Percentiles rank a stretch among this genome's conserved stretches.
Evolutionary conservation across 2,113 vertebrate genomes (phyloP).

Genomic region (Ardeotis arabs): DNA sequence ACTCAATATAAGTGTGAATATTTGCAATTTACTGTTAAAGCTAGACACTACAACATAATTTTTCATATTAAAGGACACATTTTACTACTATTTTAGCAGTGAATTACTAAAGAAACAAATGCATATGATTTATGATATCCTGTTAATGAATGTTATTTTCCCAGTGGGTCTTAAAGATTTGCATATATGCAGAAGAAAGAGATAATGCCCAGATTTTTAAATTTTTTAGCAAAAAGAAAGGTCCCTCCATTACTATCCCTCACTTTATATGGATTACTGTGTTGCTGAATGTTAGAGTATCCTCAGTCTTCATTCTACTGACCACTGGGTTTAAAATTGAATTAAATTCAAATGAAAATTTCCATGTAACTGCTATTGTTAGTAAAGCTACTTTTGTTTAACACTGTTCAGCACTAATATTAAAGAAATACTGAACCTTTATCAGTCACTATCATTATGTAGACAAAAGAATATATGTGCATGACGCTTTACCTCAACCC

Average conservation of each 20-base stretch:
- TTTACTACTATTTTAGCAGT: background rate
- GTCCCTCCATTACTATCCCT: background rate
- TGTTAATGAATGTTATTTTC: background rate
- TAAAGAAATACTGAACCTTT: background rate
- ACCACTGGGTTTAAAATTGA: background rate
- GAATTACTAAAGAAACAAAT: background rate
- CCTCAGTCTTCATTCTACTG: background rate
- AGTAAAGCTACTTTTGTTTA: background rate
- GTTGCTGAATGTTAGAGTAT: background rate
- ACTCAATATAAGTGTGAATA: background rate
- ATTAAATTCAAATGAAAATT: background rate
- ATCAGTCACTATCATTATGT: too few relatives aligned
- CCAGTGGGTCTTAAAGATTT: background rate
- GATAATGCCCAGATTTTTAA: background rate
- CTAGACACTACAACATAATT: background rate
- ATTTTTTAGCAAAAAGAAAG: background rate
- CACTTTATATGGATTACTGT: background rate
- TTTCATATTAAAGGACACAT: background rate
- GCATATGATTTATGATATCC: background rate
- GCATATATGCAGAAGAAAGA: background rate
- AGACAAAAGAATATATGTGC: background rate
- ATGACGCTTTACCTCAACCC: accelerated
- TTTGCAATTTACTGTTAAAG: background rate
- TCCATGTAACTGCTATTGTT: background rate
- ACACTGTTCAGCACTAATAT: background rate